phyloP scores from a whole-genome alignment of 2,797 vertebrate species.

The Rhinoraja longicauda region DNA sequence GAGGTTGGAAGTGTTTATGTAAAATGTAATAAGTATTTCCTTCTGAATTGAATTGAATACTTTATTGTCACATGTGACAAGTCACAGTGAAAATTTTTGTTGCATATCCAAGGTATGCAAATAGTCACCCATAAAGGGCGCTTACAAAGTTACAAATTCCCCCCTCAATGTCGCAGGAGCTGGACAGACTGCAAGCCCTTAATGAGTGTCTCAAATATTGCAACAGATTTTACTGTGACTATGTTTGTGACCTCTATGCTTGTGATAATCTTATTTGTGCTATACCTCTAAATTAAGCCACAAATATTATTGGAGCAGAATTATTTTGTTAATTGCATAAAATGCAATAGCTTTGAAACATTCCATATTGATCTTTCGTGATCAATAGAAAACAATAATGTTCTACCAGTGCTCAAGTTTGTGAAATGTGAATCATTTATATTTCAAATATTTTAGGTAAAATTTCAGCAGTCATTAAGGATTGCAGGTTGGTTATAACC shows the following conservation, averaged over 20 bases:
- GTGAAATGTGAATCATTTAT: constrained; percentile 59
- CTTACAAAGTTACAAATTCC: too few relatives aligned
- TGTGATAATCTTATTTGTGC: neutral
- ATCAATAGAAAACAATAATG: constrained; percentile 43
- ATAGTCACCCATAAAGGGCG: too few relatives aligned
- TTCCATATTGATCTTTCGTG: constrained; percentile 45
- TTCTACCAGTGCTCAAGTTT: constrained; percentile 44
- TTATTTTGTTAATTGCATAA: constrained; percentile 39
- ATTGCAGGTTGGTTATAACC: constrained; percentile 39
- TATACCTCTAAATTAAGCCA: neutral
- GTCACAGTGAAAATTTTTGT: too few relatives aligned
- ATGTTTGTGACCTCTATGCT: neutral
- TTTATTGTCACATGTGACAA: too few relatives aligned
- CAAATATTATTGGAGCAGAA: neutral
- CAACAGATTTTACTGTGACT: neutral
- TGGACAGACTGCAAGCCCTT: neutral
- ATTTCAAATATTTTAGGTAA: constrained; percentile 71
- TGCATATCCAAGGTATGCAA: too few relatives aligned
- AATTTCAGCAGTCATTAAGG: constrained; percentile 69
- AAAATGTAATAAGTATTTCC: too few relatives aligned
- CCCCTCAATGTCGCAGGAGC: too few relatives aligned
- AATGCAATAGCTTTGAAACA: constrained; percentile 57
- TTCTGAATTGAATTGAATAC: too few relatives aligned
- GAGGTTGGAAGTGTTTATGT: too few relatives aligned
- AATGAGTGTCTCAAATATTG: neutral